These are phyloP conservation scores for Dendroctonus ponderosae DNA, from an alignment of 1,140 invertebrate species.

Conservation along the genomic window DNA sequence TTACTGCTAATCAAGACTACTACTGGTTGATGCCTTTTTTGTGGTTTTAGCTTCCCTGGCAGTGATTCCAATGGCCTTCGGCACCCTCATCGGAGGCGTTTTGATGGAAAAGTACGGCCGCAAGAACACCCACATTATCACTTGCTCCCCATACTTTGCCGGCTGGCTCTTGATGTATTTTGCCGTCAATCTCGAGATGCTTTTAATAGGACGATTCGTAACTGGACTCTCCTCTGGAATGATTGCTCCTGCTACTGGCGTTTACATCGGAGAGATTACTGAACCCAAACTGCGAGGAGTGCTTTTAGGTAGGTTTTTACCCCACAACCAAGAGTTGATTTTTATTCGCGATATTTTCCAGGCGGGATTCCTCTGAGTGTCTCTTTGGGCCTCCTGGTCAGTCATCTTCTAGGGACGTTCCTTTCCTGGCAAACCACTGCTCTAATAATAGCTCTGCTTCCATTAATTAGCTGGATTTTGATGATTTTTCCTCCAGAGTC, in stretches of 20 bases:
- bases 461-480: slow-evolving; percentile 53
- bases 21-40: no score
- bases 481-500: slow-evolving; percentile 65
- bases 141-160: slow-evolving; percentile 61
- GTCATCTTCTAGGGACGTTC: slow-evolving; percentile 61
- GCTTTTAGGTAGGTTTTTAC: slow-evolving; percentile 50
- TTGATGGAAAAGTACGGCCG: slow-evolving; percentile 68
- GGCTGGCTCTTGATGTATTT: slow-evolving; percentile 67
- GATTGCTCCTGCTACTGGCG: slow-evolving; percentile 38
- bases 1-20: background rate
- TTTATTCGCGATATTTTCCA: slow-evolving; percentile 7
- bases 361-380: slow-evolving; percentile 55
- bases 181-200: slow-evolving; percentile 52
- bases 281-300: slow-evolving; percentile 59
- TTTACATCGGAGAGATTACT: slow-evolving; percentile 55
- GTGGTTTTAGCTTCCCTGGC: slow-evolving; percentile 56
- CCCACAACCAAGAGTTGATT: background rate
- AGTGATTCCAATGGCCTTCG: slow-evolving; percentile 60
- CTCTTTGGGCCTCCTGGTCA: slow-evolving; percentile 54
- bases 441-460: slow-evolving; percentile 54
- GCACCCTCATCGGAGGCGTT: slow-evolving; percentile 59
- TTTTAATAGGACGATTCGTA: slow-evolving; percentile 66
- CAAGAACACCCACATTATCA: slow-evolving; percentile 59
- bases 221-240: slow-evolving; percentile 56
- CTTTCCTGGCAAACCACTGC: slow-evolving; percentile 60